Evolutionary conservation across 2,113 vertebrate genomes (phyloP), one percentile per base, ranked within the genome.

Genomic region (Myrmecophaga tridactyla): DNA sequence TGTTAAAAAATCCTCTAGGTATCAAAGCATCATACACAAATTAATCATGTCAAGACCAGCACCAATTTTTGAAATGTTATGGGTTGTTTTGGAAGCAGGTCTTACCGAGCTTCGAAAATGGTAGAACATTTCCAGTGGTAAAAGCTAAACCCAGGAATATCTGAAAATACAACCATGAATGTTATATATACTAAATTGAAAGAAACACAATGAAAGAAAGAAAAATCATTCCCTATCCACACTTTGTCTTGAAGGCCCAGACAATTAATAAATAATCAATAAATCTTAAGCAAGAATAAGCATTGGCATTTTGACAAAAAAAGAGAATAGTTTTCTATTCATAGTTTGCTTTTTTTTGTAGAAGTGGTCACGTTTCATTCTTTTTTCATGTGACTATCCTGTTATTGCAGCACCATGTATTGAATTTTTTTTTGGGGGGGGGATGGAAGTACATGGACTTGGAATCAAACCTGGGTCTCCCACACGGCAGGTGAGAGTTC

Each of bases 101-200:
- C 34, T 94, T 62, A 53, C 7, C 72, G 63, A 84, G 4, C 36
- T 75, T 94, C 94, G 63, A 94, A 95, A 94, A 94, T 46, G 72
- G 17, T 29, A 80, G 34, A 31, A 56, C 78, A 56, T 80, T 77
- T 90, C 48, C n/a, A 65, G 13, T 73, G 62, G 8, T 48, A 84
- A 95, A 77, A 60, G 63, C 93, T 69, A 85, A 25, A 75, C 53
- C 15, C n/a, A 70, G 39, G 39, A 89, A 75, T 86, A 80, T 31
- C 65, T 86, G 76, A 60, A 81, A 72, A 88, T 90, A 89, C 10
- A 92, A 31, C 8, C 27, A n/a, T 63, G 25, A 92, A 29, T 95
- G 15, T 70, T 76, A 39, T 70, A 31, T 18, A 51, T 27, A 80
- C 5, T 69, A 80, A 89, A 9, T 82, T n/a, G 51, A 63, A 88